These are phyloP conservation scores for Ascaphus truei DNA, from an alignment of 2,113 vertebrate genomes.

Conservation along the genomic window DNA sequence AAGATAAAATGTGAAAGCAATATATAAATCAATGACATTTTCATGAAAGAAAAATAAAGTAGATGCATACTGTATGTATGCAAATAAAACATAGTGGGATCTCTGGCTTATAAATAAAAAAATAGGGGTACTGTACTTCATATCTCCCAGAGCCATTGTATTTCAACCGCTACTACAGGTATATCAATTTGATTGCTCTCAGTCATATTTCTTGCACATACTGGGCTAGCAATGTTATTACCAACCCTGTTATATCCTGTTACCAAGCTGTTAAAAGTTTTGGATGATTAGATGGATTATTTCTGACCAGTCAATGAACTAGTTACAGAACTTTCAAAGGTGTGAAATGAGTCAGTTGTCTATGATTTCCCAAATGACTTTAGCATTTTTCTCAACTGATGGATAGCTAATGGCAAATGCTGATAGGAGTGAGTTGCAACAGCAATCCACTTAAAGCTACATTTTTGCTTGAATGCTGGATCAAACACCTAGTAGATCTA, in stretches of 20 bases:
- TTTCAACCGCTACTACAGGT: too few relatives aligned
- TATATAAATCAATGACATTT: too few relatives aligned
- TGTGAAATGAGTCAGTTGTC: slow-evolving; percentile 26
- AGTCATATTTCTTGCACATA: too few relatives aligned
- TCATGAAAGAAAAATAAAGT: too few relatives aligned
- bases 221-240: background rate
- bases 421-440: slow-evolving; percentile 18
- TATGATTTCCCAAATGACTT: slow-evolving; percentile 31
- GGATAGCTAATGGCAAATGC: slow-evolving; percentile 22
- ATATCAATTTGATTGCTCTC: too few relatives aligned
- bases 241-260: background rate
- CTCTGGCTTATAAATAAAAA: too few relatives aligned
- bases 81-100: too few relatives aligned
- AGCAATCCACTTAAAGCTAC: slow-evolving; percentile 21
- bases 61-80: too few relatives aligned
- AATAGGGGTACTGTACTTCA: too few relatives aligned
- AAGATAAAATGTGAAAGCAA: too few relatives aligned
- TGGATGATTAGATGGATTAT: slow-evolving; percentile 1
- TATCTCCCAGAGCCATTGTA: too few relatives aligned
- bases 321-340: slow-evolving; percentile 10
- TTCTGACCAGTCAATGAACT: slow-evolving; percentile 19
- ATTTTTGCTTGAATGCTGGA: slow-evolving; percentile 10
- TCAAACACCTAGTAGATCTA: slow-evolving; percentile 20
- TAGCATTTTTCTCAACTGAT: slow-evolving; percentile 15
- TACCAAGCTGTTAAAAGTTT: slow-evolving; percentile 4